Conservation (phyloP, 2,888 invertebrate genomes). For the Drosophila cracens region DNA sequence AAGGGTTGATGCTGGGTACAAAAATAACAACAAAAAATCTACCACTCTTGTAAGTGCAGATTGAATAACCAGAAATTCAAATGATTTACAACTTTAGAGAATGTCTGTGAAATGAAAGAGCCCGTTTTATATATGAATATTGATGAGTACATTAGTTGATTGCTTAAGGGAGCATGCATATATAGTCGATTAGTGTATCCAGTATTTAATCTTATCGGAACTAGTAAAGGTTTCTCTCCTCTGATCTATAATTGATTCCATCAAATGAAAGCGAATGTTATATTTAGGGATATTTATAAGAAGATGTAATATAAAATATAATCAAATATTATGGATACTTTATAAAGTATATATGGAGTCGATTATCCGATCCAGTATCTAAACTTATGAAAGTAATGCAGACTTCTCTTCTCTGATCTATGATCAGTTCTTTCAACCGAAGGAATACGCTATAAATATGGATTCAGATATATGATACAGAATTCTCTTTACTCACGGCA, state of each 20-base stretch:
- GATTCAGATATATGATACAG: too few relatives aligned
- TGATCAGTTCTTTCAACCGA: background rate
- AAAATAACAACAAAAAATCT: conserved; percentile 17
- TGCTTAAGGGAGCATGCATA: background rate
- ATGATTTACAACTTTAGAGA: conserved; percentile 32
- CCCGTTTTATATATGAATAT: background rate
- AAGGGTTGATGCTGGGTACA: conserved; percentile 49
- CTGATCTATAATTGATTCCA: background rate
- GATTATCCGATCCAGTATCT: background rate
- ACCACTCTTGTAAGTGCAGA: conserved; percentile 20
- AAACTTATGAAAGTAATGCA: background rate
- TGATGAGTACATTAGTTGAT: background rate
- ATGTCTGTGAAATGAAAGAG: background rate
- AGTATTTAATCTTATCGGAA: background rate
- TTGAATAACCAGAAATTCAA: conserved; percentile 29
- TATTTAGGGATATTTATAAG: too few relatives aligned
- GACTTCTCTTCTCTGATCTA: background rate
- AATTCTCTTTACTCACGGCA: too few relatives aligned
- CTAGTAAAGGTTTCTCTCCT: background rate
- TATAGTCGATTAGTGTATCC: background rate
- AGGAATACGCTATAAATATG: background rate
- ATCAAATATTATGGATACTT: background rate
- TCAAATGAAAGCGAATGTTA: too few relatives aligned
- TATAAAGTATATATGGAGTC: too few relatives aligned
- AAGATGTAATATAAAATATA: too few relatives aligned